phyloP scores from a whole-genome alignment of 2,888 invertebrate species.

The Acleris cristana region DNA sequence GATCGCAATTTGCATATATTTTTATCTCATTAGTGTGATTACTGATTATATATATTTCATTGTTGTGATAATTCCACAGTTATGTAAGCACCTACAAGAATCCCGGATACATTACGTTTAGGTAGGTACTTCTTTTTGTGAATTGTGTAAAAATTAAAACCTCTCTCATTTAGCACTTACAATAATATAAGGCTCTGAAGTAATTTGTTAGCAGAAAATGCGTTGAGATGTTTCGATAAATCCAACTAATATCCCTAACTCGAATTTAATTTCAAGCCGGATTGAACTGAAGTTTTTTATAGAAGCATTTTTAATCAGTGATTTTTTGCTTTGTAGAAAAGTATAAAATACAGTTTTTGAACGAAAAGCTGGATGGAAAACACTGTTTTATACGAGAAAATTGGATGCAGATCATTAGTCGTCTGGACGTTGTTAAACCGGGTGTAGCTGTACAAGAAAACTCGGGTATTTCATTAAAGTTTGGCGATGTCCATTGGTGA shows the following conservation, averaged over 20 bases:
- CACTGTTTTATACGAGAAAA: background rate
- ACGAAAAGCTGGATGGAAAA: background rate
- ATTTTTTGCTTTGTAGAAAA: background rate
- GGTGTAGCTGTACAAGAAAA: constrained; percentile 32
- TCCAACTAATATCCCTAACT: too few relatives aligned
- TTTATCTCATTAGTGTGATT: too few relatives aligned
- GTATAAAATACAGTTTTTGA: background rate
- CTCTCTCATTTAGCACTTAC: constrained; percentile 4
- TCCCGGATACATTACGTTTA: too few relatives aligned
- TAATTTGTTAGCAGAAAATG: constrained; percentile 9
- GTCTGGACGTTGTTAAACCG: constrained; percentile 1
- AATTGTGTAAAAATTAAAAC: background rate
- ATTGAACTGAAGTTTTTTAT: background rate
- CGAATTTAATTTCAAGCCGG: too few relatives aligned
- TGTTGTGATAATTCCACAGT: too few relatives aligned
- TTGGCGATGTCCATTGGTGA: constrained; percentile 44
- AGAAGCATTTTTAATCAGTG: background rate
- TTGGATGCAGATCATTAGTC: background rate
- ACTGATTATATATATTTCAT: too few relatives aligned
- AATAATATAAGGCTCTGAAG: background rate
- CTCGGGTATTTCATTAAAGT: constrained; percentile 57
- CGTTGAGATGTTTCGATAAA: too few relatives aligned
- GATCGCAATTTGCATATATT: background rate
- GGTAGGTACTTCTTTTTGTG: too few relatives aligned
- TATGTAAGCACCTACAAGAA: too few relatives aligned